A percentile compares a stretch with the other conserved stretches of the same genome.
Evolutionary conservation across 2,888 invertebrate genomes (phyloP).

Genomic region (Chymomyza amoena): DNA sequence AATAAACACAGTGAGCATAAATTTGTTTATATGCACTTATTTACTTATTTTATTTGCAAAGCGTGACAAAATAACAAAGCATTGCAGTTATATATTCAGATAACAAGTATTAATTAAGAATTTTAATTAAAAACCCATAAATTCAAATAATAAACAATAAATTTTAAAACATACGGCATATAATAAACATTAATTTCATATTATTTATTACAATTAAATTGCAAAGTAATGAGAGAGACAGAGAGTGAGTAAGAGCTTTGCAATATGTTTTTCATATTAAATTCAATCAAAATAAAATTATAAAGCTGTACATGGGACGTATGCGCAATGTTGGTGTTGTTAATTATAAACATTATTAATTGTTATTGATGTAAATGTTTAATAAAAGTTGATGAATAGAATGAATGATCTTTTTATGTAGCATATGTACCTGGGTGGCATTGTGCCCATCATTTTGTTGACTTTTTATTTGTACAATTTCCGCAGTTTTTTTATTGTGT

Average conservation of each 20-base stretch:
- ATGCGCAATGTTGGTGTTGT: conserved; percentile 53
- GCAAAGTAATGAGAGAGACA: conserved; percentile 29
- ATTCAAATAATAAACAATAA: background rate
- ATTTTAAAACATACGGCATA: background rate
- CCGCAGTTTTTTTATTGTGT: conserved; percentile 1
- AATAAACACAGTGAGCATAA: background rate
- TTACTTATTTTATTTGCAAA: conserved; percentile 30
- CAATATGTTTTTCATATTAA: conserved; percentile 46
- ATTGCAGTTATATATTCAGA: conserved; percentile 35
- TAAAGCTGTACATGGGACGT: conserved; percentile 49
- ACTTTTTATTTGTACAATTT: conserved; percentile 28
- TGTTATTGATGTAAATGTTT: conserved; percentile 1
- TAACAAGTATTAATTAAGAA: conserved; percentile 31
- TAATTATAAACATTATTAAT: conserved; percentile 49
- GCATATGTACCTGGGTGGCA: conserved; percentile 79
- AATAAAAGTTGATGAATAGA: background rate
- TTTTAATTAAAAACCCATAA: conserved; percentile 20
- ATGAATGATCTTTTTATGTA: conserved; percentile 8
- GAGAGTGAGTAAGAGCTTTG: conserved; percentile 5
- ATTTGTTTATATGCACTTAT: background rate
- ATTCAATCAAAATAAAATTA: conserved; percentile 22
- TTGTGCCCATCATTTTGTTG: conserved; percentile 80
- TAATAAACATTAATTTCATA: background rate
- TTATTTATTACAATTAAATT: conserved; percentile 40
- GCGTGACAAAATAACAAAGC: conserved; percentile 52